Base-by-base conservation (phyloP, 2,797 vertebrate genomes). In the Hydrolagus colliei region DNA sequence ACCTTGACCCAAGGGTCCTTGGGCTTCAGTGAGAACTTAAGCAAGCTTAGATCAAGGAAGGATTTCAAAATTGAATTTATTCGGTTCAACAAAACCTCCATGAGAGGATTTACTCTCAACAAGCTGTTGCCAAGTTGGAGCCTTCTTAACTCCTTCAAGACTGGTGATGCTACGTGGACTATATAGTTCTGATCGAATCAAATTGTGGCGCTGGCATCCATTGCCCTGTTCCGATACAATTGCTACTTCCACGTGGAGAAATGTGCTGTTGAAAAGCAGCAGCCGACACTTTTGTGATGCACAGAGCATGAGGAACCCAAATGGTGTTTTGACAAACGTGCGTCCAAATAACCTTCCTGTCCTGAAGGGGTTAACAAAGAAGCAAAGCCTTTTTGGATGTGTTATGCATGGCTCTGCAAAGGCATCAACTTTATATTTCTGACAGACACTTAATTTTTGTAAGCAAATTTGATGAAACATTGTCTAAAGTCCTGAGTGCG, bases 41-140 rank as follows among this genome's bases (percentile, higher is more conserved):
- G 90, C 94, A 94, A 91, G 93, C 93, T 95, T 94, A 96, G 95
- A 96, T 97, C 96, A 96, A 94, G 92, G 94, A 93, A 94, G 93
- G 91, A 92, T 96, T 97, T 95, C 94, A 94, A 96, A 96, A 96
- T 92, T 95, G 93, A 96, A 95, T 94, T 94, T 94, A 95, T 96
- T 96, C 95, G 96, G 93, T 94, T 92, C 93, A 94, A 93, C 88
- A 95, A 92, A 94, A 93, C 92, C 94, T 92, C 90, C 91, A 87
- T 89, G 90, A 92, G 91, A 91, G 92, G 94, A 94, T 94, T 96
- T 94, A 92, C 89, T 92, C 89, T 90, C 89, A 91, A 91, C 95
- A 97, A 97, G 94, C 96, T 97, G 96, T 94, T 94, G 91, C 91
- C 94, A 94, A 89, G 90, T 90, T 86, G 0, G 87, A 89, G 90